Evolutionary conservation across 2,113 vertebrate species (phyloP).

Genomic region (Nothobranchius furzeri): DNA sequence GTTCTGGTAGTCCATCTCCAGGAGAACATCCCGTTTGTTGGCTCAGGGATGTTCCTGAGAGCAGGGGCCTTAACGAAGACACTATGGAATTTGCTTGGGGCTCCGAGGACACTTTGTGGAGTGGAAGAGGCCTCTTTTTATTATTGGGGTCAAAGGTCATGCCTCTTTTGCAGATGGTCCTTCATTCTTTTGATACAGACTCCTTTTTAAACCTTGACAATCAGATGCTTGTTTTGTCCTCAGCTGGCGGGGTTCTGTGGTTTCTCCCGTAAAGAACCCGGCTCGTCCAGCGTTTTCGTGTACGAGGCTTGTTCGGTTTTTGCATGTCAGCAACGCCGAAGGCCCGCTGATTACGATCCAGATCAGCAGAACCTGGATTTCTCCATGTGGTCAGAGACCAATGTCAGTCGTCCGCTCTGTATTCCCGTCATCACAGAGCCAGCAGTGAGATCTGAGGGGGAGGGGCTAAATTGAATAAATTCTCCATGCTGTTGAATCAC

Average conservation of each 20-base stretch:
- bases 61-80: slow-evolving; percentile 45
- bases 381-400: slow-evolving; percentile 36
- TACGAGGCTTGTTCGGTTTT: slow-evolving; percentile 15
- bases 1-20: not conserved
- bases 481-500: slow-evolving; percentile 6
- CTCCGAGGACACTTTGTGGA: slow-evolving; percentile 41
- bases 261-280: slow-evolving; percentile 17
- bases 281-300: slow-evolving; percentile 4
- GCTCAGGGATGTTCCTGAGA: slow-evolving; percentile 62
- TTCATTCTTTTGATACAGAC: too few relatives aligned
- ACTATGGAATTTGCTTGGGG: slow-evolving; percentile 36
- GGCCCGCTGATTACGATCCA: slow-evolving; percentile 44
- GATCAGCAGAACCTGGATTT: slow-evolving; percentile 45
- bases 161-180: not conserved
- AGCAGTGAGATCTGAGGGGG: slow-evolving; percentile 33
- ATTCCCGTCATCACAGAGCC: slow-evolving; percentile 16
- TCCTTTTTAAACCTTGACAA: too few relatives aligned
- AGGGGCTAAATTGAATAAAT: slow-evolving; percentile 30
- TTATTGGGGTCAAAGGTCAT: slow-evolving; percentile 41
- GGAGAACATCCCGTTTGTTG: too few relatives aligned
- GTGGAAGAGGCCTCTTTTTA: slow-evolving; percentile 53
- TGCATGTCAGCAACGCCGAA: slow-evolving; percentile 30
- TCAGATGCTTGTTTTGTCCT: not conserved
- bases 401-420: slow-evolving; percentile 17
- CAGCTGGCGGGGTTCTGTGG: not conserved